Percentiles rank a stretch among this genome's conserved stretches.
phyloP scores from a whole-genome alignment of 2,113 vertebrate species.

The Pedetes capensis region DNA sequence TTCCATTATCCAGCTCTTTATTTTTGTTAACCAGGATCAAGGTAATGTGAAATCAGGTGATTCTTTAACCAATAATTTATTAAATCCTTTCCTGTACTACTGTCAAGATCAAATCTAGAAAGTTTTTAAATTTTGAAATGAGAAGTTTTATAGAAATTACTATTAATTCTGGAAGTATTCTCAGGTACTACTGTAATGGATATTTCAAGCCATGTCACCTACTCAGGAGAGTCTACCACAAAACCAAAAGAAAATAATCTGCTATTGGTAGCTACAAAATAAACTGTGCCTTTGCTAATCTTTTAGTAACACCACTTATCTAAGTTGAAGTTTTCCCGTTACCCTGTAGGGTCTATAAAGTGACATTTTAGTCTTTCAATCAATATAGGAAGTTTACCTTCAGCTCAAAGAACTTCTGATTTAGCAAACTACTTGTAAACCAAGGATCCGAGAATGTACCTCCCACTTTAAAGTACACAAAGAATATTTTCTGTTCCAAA shows the following conservation, averaged over 20 bases:
- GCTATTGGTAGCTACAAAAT: background rate
- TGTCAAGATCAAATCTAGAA: slow-evolving; percentile 9
- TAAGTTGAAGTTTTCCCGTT: background rate
- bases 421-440: background rate
- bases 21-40: too few species aligned
- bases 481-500: background rate
- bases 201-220: slow-evolving; percentile 1
- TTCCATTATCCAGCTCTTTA: background rate
- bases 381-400: background rate
- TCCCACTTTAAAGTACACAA: background rate
- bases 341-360: background rate
- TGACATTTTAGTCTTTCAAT: background rate
- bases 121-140: background rate
- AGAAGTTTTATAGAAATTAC: background rate
- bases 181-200: background rate
- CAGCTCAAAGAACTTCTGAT: background rate
- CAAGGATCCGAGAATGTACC: background rate
- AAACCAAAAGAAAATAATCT: slow-evolving; percentile 27
- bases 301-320: background rate
- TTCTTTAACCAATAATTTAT: background rate
- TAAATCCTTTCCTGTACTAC: background rate
- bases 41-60: too few species aligned
- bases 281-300: background rate
- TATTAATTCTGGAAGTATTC: background rate
- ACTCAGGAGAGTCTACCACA: background rate